These are phyloP conservation scores for Luperina nickerlii DNA, from an alignment of 2,888 invertebrate genomes.

Conservation along the genomic window DNA sequence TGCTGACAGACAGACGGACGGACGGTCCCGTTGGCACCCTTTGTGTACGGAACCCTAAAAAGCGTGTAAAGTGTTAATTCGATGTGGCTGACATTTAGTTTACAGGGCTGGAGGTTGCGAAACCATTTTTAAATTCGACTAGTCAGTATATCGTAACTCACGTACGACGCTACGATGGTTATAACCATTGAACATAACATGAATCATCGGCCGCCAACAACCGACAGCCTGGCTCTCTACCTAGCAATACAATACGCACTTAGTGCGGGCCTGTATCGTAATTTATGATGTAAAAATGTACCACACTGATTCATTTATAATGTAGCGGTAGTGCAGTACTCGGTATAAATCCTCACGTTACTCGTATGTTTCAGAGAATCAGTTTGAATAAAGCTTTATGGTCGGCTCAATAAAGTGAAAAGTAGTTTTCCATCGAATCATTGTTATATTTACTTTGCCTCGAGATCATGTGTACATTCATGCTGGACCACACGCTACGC, in stretches of 20 bases:
- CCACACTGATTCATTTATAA: constrained; percentile 53
- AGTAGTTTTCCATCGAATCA: constrained; percentile 17
- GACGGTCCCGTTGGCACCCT: neutral
- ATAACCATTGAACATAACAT: constrained; percentile 70
- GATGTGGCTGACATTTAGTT: constrained; percentile 80
- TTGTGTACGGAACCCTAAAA: constrained; percentile 61
- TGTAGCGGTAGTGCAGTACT: constrained; percentile 23
- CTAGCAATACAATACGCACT: constrained; percentile 53
- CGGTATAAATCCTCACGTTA: constrained; percentile 31
- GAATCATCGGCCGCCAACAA: constrained; percentile 68
- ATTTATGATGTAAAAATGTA: constrained; percentile 53
- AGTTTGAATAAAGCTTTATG: constrained; percentile 34
- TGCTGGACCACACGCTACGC: neutral
- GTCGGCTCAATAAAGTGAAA: constrained; percentile 13
- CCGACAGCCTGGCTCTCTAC: constrained; percentile 59
- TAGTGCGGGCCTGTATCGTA: constrained; percentile 28
- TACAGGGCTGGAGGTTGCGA: constrained; percentile 78
- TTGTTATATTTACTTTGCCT: constrained; percentile 24
- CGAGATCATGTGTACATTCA: constrained; percentile 7
- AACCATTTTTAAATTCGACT: constrained; percentile 75
- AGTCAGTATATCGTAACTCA: constrained; percentile 75
- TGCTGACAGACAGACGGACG: neutral
- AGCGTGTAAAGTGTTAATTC: constrained; percentile 67
- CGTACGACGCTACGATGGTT: constrained; percentile 66
- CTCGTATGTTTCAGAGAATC: constrained; percentile 34